phyloP scores from a whole-genome alignment of 1,140 invertebrate species.

The Oryctes rhinoceros region DNA sequence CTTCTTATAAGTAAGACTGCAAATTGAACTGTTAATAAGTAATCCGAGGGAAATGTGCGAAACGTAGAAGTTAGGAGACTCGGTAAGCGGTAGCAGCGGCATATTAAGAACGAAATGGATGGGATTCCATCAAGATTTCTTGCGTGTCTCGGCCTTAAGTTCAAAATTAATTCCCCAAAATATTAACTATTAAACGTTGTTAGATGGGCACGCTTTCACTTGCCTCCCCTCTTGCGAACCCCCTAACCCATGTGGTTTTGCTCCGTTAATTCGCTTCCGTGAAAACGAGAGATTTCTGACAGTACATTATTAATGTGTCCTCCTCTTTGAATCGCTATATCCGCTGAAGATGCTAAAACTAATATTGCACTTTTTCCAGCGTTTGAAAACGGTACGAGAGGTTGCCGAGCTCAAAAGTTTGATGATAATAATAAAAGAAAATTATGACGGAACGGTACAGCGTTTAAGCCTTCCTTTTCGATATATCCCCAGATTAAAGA shows the following conservation, averaged over 20 bases:
- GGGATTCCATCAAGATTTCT: constrained; percentile 39
- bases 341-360: not conserved
- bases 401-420: not conserved
- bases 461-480: too few species aligned
- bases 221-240: constrained; percentile 1
- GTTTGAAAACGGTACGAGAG: not conserved
- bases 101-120: constrained; percentile 35
- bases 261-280: constrained; percentile 43
- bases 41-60: constrained; percentile 26
- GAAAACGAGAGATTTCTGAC: constrained; percentile 43
- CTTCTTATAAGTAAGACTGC: constrained; percentile 35
- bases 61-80: not conserved
- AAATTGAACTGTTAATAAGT: constrained; percentile 36
- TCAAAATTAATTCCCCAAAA: constrained; percentile 39
- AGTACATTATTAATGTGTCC: constrained; percentile 43
- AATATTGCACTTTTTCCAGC: not conserved
- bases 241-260: constrained; percentile 40
- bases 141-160: constrained; percentile 38
- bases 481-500: too few species aligned
- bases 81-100: not conserved
- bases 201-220: constrained; percentile 38
- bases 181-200: constrained; percentile 44
- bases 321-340: constrained; percentile 14
- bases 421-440: too few species aligned
- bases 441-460: too few species aligned